Base-by-base conservation (phyloP, 2,113 vertebrate species). In the Hippolais icterina region DNA sequence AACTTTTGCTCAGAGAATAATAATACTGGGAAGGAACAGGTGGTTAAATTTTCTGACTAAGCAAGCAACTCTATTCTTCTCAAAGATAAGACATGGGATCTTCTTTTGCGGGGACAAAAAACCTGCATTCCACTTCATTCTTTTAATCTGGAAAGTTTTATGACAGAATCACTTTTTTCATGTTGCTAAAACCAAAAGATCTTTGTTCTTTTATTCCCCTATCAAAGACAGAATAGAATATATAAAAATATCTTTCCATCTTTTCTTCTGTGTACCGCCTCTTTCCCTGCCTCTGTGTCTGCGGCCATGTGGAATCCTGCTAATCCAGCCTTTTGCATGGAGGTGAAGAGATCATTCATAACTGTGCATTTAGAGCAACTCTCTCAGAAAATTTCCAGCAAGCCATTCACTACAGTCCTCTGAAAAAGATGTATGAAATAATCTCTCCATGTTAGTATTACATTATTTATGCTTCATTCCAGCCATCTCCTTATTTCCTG, bases 401-500 rank as follows among this genome's bases (percentile, higher is more conserved):
- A 80, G 47, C 8, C 29, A 66, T 69, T 64, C 63, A 91, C 52
- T 66, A 31, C 5, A 85, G 56, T 49, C 31, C 50, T 89, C 72
- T 87, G 13, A 59, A 90, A 90, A 82, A 93, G 86, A 93, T 19
- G 46, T 50, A 89, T n/a, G 18, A 83, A 80, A 93, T 87, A 86
- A 94, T 91, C 83, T 90, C 47, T 57, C 46, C 65, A 28, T 95
- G 83, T 93, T 85, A 82, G 71, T 33, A 57, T 85, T 90, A 87
- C 74, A 87, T 84, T 91, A 93, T 91, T 96, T 96, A 69, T 85
- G 60, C 89, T 93, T 93, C 89, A 76, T 90, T 94, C 84, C 83
- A 80, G 35, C 71, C 93, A 94, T 90, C 88, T 94, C 42, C 79
- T 87, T 87, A 81, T 76, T 97, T 96, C 95, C 96, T 95, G 89